Evolutionary conservation across 2,113 vertebrate species (phyloP).

Genomic region (western clawed frog (Xenopus tropicalis)): UCB_Xtro_10.0 CM004444.2:38120001-38120500

Average conservation of each 20-base stretch:
- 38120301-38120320: slow-evolving; percentile 19
- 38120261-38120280: slow-evolving; percentile 1
- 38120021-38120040: slow-evolving; percentile 14
- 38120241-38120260: not conserved
- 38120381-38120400: slow-evolving; percentile 10
- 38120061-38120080: not conserved
- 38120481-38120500: too few relatives aligned
- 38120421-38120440: slow-evolving; percentile 23
- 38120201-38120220: not conserved
- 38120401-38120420: not conserved
- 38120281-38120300: slow-evolving; percentile 9
- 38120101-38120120: not conserved
- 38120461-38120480: slow-evolving; percentile 36
- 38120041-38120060: not conserved
- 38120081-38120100: too few relatives aligned
- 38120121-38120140: not conserved
- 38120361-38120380: slow-evolving; percentile 35
- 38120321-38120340: slow-evolving; percentile 24
- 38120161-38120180: not conserved
- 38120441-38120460: slow-evolving; percentile 39
- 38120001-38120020: not conserved
- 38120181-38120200: not conserved
- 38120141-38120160: not conserved
- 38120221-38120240: not conserved
- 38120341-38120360: slow-evolving; percentile 30